Percentiles rank a stretch among this genome's conserved stretches.
These are phyloP conservation scores for Chelmon rostratus DNA, from an alignment of 2,797 vertebrate species.

Conservation along the genomic window DNA sequence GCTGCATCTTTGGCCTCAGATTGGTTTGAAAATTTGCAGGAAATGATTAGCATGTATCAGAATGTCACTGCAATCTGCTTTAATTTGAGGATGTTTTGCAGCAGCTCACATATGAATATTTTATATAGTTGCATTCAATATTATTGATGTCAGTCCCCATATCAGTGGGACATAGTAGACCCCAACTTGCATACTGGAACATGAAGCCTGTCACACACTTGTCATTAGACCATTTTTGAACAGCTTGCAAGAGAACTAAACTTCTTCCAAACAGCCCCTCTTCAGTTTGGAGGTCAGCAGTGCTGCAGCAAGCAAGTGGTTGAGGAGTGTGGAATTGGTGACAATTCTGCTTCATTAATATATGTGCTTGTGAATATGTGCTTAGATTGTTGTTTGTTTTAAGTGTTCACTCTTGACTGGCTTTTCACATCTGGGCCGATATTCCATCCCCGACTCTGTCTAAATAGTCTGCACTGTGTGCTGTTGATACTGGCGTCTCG, in stretches of 20 bases:
- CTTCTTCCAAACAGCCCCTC: neutral
- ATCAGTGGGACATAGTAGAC: slow-evolving; percentile 19
- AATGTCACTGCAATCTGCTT: neutral
- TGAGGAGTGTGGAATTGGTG: neutral
- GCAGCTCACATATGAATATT: neutral
- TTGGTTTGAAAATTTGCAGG: neutral
- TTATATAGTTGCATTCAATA: slow-evolving; percentile 8
- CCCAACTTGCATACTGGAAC: slow-evolving; percentile 13
- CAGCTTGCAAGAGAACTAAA: neutral
- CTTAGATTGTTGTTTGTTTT: slow-evolving; percentile 9
- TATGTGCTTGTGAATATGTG: neutral
- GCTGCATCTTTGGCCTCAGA: neutral
- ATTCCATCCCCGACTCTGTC: slow-evolving; percentile 16
- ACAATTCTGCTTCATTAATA: neutral
- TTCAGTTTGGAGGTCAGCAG: neutral
- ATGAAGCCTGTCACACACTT: neutral
- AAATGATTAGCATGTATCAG: neutral
- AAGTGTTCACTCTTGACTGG: neutral
- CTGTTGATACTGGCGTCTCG: slow-evolving; percentile 49
- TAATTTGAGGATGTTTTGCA: neutral
- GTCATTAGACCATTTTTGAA: neutral
- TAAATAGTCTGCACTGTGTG: slow-evolving; percentile 44
- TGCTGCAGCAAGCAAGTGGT: neutral
- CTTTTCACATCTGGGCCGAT: slow-evolving; percentile 16
- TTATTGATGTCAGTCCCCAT: neutral